phyloP scores from a whole-genome alignment of 2,113 vertebrate species.

The Lophura nycthemera region DNA sequence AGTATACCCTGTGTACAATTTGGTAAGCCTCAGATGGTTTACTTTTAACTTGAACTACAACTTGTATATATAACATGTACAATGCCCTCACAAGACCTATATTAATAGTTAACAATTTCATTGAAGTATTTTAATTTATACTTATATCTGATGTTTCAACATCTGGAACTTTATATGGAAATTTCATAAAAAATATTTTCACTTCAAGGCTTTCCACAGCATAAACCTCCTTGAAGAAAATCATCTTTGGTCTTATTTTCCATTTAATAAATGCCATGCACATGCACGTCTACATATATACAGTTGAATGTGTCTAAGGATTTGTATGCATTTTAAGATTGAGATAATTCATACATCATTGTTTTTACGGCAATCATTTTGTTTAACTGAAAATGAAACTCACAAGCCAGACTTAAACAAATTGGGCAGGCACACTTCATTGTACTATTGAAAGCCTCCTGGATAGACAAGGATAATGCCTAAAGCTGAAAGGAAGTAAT shows the following conservation, averaged over 20 bases:
- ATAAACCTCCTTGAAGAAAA: not conserved
- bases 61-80: not conserved
- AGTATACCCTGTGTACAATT: not conserved
- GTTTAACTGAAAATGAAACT: not conserved
- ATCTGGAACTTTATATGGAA: not conserved
- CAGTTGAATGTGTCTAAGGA: not conserved
- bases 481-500: not conserved
- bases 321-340: not conserved
- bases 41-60: not conserved
- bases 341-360: not conserved
- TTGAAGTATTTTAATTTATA: not conserved
- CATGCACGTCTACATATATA: not conserved
- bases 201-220: not conserved
- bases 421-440: not conserved
- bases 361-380: not conserved
- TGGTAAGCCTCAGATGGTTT: not conserved
- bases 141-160: not conserved
- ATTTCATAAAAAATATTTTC: not conserved
- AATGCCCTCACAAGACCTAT: not conserved
- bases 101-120: not conserved
- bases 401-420: not conserved
- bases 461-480: not conserved
- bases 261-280: not conserved
- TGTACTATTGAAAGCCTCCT: not conserved
- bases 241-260: not conserved